A percentile compares a stretch with the other conserved stretches of the same genome.
phyloP scores from a whole-genome alignment of 2,888 invertebrate species.

The Spilarctia lutea region DNA sequence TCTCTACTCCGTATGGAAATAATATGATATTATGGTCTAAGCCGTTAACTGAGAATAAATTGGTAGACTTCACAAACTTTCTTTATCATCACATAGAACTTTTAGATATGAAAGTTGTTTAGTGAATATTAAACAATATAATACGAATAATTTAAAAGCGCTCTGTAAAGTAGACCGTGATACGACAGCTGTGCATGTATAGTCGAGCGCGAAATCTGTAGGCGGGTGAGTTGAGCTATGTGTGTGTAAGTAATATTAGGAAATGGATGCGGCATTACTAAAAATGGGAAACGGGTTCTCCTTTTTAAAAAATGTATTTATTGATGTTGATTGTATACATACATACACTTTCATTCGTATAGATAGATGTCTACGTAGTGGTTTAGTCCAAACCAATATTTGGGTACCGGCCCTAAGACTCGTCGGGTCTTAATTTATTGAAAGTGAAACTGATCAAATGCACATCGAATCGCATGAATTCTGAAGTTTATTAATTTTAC shows the following conservation, averaged over 20 bases:
- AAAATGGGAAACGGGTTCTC: no score
- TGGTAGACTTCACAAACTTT: background rate
- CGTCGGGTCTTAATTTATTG: background rate
- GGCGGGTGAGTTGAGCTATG: slow-evolving; percentile 29
- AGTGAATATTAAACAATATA: background rate
- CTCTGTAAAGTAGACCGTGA: slow-evolving; percentile 31
- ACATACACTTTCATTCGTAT: no score
- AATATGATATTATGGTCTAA: background rate
- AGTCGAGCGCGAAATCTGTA: slow-evolving; percentile 73
- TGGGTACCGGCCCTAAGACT: no score
- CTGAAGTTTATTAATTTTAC: no score
- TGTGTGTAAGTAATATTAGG: background rate
- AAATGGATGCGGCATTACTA: slow-evolving; percentile 55
- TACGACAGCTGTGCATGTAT: slow-evolving; percentile 73
- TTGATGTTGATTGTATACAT: no score
- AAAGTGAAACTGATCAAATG: background rate
- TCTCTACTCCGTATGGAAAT: background rate
- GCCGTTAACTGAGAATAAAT: background rate
- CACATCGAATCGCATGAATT: background rate
- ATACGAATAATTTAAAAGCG: slow-evolving; percentile 7
- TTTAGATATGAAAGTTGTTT: background rate
- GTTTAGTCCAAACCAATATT: no score
- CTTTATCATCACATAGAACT: background rate
- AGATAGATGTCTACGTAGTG: no score
- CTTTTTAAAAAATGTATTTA: no score